Base-by-base conservation (phyloP, 2,797 vertebrate species). In the Hypotaenidia philippensis region DNA sequence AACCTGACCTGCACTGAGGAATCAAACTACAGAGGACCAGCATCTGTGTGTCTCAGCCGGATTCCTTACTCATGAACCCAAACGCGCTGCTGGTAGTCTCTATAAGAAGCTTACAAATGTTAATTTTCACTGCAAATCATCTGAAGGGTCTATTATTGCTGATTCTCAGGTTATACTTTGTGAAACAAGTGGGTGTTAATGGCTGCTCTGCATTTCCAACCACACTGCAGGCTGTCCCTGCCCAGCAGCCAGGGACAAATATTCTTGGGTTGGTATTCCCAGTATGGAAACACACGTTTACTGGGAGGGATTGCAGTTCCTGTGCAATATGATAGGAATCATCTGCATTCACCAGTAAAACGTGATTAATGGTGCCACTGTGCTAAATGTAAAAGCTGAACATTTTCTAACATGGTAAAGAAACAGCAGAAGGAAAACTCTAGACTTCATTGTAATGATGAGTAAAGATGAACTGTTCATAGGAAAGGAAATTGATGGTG, bases 301-400 rank as follows among this genome's bases (percentile, higher is more conserved):
- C 26, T 52, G 20, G 3, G 49, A 53, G 50, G n/a, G 11, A 45
- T 64, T 68, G 47, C 12, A 5, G n/a, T 29, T 71, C 32, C 38
- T 1, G 0, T 12, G 59, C 5, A 2, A 45, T 45, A 21, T 4
- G 44, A 10, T 21, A n/a, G 53, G n/a, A 59, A 34, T 36, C 16
- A 10, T 5, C 21, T 49, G 11, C 14, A 5, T 27, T 63, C 6
- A 3, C 16, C 21, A 18, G 23, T 20, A 49, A 82, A 77, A 50
- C 19, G 20, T 6, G 16, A 50, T 77, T 44, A 8, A 41, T 45
- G 29, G 38, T 10, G 20, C 36, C 2, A 2, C 31, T 11, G 2
- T 38, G 74, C 17, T 61, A 61, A 52, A 57, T 29, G 23, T 6
- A 53, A 38, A 74, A 66, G 29, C 9, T 31, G 23, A 44, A 40